Evolutionary conservation across 2,797 vertebrate species (phyloP).

Genomic region (Chiloscyllium punctatum): DNA sequence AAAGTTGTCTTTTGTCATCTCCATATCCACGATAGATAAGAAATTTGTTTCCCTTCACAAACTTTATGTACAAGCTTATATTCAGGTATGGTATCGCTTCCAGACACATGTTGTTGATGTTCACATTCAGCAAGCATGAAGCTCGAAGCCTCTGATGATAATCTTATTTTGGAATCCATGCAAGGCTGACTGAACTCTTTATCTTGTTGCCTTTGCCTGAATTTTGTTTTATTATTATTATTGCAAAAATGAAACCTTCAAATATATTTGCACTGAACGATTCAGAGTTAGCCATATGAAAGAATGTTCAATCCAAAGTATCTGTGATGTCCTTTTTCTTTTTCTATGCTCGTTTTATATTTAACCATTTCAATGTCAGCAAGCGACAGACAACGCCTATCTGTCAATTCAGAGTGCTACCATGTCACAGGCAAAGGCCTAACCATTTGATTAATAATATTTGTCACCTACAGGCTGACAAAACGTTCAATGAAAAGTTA

Average conservation of each 20-base stretch:
- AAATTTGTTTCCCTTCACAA: not conserved
- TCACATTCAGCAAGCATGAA: not conserved
- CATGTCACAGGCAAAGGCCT: not conserved
- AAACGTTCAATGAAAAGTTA: not conserved
- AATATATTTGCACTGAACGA: not conserved
- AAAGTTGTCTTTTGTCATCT: not conserved
- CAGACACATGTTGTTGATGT: not conserved
- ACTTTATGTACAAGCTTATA: not conserved
- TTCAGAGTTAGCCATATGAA: not conserved
- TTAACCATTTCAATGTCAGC: not conserved
- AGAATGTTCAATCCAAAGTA: not conserved
- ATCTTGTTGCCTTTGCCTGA: not conserved
- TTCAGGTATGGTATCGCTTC: not conserved
- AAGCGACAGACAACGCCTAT: not conserved
- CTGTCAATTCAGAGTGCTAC: not conserved
- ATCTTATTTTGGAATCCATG: not conserved
- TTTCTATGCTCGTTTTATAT: not conserved
- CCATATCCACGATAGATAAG: not conserved
- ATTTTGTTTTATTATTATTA: not conserved
- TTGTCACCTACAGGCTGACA: not conserved
- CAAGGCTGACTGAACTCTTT: not conserved
- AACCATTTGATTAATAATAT: not conserved
- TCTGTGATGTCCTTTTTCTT: not conserved
- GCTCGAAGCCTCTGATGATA: not conserved
- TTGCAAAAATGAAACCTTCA: not conserved